These are phyloP conservation scores for Drosophila sordidapex DNA, from an alignment of 2,888 invertebrate species.

Conservation along the genomic window DNA sequence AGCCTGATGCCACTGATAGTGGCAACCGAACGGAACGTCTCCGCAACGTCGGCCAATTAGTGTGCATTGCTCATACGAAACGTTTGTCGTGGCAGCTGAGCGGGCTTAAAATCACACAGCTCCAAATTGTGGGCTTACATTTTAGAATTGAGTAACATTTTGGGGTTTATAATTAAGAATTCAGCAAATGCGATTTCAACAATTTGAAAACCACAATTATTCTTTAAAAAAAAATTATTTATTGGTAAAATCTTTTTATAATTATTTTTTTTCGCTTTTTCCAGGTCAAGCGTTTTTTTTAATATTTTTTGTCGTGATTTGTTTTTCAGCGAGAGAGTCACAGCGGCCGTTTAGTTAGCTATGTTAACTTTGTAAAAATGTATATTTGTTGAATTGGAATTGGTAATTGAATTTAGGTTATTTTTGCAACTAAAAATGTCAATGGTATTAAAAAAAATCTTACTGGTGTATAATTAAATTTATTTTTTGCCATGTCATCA, in stretches of 20 bases:
- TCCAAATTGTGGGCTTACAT: background rate
- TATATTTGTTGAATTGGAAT: background rate
- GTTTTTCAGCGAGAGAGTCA: background rate
- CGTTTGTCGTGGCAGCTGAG: conserved; percentile 75
- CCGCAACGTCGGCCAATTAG: conserved; percentile 74
- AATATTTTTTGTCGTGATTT: background rate
- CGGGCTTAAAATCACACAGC: conserved; percentile 14
- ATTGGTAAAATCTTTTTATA: background rate
- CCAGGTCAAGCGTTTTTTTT: background rate
- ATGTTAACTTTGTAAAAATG: background rate
- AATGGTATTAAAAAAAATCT: background rate
- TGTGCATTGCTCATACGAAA: conserved; percentile 81
- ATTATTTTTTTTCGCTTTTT: background rate
- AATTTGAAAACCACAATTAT: background rate
- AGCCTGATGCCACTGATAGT: conserved; percentile 37
- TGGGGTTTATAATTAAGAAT: background rate
- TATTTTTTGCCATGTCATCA: background rate
- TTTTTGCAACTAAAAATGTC: background rate
- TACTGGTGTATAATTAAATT: background rate
- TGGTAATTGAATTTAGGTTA: background rate
- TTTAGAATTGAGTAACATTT: background rate
- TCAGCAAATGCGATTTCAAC: background rate
- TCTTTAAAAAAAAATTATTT: background rate
- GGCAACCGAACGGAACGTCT: conserved; percentile 15
- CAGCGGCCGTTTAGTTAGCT: background rate